Base-by-base conservation (phyloP, 2,113 vertebrate species). In the Phodopus roborovskii region DNA sequence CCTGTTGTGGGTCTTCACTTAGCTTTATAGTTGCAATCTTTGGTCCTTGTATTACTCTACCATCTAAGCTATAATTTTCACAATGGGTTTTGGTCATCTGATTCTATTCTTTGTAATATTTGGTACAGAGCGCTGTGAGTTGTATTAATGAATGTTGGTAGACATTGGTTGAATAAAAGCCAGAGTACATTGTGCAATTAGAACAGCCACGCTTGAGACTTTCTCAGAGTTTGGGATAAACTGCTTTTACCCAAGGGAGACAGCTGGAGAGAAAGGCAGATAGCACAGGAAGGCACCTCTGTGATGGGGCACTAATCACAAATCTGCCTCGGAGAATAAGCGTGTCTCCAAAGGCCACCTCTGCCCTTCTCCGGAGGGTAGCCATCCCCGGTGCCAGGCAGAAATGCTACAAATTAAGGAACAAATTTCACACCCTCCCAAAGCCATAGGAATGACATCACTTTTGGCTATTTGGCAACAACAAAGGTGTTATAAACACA, bases 361-460 rank as follows among this genome's bases (percentile, higher is more conserved):
- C 88, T 85, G 30, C 58, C 33, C 62, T 85, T 90, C 45, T 84
- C 71, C 0, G 11, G 73, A 39, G 70, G 48, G 56, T 50, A 48
- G 91, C 2, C 26, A 48, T n/a, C 48, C 79, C 42, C 86, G 16
- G 73, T 10, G 20, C 68, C 19, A 20, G 58, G 48, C 16, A 70
- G 60, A 74, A 33, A 22, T 71, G 60, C 36, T 39, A 78, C 73
- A 90, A 56, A 93, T 75, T 66, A 94, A 42, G 24, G 24, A 74
- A 30, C 79, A 78, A 56, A 78, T 90, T 93, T 98, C 92, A 64
- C 39, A 36, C 48, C 26, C 48, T 96, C 81, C 95, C 92, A 85
- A 97, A 98, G 96, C 97, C 93, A 82, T 97, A 97, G 97, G 97
- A 96, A 95, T 97, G 97, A 97, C 88, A 96, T 97, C 96, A 97